These are phyloP conservation scores for Dromas ardeola DNA, from an alignment of 2,113 vertebrate species.

Conservation along the genomic window DNA sequence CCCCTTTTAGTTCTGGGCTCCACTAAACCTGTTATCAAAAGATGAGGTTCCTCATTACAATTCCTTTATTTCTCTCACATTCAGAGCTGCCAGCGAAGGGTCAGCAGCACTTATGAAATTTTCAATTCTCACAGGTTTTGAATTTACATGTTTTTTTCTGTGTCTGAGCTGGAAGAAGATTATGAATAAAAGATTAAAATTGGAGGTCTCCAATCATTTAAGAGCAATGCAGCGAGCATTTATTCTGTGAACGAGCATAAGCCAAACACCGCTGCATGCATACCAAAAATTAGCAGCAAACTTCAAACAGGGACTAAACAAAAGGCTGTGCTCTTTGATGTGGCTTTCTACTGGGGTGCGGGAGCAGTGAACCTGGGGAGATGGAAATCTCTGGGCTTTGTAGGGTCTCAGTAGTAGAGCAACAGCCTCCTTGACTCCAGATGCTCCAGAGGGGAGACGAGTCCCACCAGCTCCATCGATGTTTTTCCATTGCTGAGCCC, in stretches of 20 bases:
- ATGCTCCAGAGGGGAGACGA: neutral
- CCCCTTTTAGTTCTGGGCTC: neutral
- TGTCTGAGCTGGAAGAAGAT: constrained; percentile 60
- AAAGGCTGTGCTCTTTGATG: constrained; percentile 21
- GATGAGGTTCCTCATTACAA: constrained; percentile 11
- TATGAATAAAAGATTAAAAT: constrained; percentile 81
- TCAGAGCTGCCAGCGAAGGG: constrained; percentile 28
- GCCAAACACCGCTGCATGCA: constrained; percentile 3
- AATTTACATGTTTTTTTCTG: constrained; percentile 59
- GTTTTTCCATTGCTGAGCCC: neutral
- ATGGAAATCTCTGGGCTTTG: neutral
- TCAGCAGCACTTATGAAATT: constrained; percentile 59
- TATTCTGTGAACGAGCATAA: constrained; percentile 35
- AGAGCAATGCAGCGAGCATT: constrained; percentile 57
- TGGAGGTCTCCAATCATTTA: constrained; percentile 63
- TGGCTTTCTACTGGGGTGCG: neutral
- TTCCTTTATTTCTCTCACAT: constrained; percentile 1
- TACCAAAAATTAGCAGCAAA: constrained; percentile 53
- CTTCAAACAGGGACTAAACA: constrained; percentile 40
- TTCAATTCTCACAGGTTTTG: constrained; percentile 61
- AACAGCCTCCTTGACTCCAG: neutral
- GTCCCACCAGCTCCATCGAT: rapidly evolving
- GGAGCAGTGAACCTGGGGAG: neutral
- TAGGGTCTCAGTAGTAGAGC: neutral
- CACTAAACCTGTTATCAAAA: neutral